These are phyloP conservation scores for Tamias sibiricus DNA, from an alignment of 2,113 vertebrate genomes.

Conservation along the genomic window DNA sequence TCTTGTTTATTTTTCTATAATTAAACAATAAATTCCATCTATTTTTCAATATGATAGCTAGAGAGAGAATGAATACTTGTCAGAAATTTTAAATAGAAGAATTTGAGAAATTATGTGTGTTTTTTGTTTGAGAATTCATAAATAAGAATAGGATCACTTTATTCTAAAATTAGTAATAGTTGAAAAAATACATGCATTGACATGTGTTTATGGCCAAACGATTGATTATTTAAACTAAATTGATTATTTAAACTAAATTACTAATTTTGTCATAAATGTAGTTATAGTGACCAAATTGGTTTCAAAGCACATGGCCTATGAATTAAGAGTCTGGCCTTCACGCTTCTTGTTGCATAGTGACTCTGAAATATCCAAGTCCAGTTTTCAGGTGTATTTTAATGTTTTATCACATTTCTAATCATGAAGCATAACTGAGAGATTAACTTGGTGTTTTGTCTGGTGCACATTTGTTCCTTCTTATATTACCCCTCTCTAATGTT, in stretches of 20 bases:
- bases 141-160: neutral
- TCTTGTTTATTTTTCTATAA: neutral
- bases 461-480: neutral
- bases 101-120: neutral
- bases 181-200: neutral
- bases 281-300: neutral
- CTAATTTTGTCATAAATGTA: neutral
- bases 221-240: slow-evolving; percentile 16
- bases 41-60: neutral
- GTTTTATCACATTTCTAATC: neutral
- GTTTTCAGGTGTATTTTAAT: neutral
- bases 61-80: neutral
- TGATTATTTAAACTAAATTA: neutral
- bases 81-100: neutral
- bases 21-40: neutral
- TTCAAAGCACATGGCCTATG: neutral
- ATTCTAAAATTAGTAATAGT: neutral
- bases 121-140: neutral
- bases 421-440: neutral
- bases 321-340: neutral
- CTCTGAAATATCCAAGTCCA: neutral
- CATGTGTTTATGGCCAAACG: neutral
- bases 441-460: neutral
- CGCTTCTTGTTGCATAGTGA: neutral
- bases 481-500: neutral